phyloP scores from a whole-genome alignment of 2,797 vertebrate genomes.

The Sebastes ruberrimus region DNA sequence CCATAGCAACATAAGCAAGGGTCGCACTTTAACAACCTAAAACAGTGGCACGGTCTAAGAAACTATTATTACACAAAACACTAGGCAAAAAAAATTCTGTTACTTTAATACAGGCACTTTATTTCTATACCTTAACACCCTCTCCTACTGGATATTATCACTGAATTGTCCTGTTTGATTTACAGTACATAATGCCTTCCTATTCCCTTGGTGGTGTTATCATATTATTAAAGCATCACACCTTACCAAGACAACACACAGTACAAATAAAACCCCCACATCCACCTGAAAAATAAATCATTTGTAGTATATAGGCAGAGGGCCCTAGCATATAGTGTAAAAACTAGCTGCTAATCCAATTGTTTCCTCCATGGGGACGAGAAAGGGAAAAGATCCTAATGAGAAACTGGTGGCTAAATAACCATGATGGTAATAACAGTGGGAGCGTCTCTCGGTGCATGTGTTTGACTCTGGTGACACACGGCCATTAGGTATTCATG shows the following conservation, averaged over 20 bases:
- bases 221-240: conserved; percentile 47
- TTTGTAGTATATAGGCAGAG: not conserved
- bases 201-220: conserved; percentile 33
- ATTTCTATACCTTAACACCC: conserved; percentile 28
- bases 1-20: conserved; percentile 2
- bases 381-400: conserved; percentile 61
- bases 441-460: conserved; percentile 59
- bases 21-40: not conserved
- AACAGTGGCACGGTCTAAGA: not conserved
- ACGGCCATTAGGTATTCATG: conserved; percentile 76
- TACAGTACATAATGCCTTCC: conserved; percentile 19
- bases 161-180: conserved; percentile 29
- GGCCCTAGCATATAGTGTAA: conserved; percentile 21
- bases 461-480: conserved; percentile 77
- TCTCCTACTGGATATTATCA: conserved; percentile 29
- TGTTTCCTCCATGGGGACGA: conserved; percentile 50
- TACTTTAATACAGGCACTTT: conserved; percentile 17
- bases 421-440: conserved; percentile 70
- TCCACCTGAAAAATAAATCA: conserved; percentile 21
- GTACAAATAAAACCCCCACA: conserved; percentile 19
- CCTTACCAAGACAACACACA: conserved; percentile 43
- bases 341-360: conserved; percentile 62
- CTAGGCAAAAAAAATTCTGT: not conserved
- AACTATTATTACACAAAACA: not conserved
- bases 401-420: conserved; percentile 71